These are phyloP conservation scores for Pterocles burchelli DNA, from an alignment of 2,113 vertebrate genomes.

Conservation along the genomic window DNA sequence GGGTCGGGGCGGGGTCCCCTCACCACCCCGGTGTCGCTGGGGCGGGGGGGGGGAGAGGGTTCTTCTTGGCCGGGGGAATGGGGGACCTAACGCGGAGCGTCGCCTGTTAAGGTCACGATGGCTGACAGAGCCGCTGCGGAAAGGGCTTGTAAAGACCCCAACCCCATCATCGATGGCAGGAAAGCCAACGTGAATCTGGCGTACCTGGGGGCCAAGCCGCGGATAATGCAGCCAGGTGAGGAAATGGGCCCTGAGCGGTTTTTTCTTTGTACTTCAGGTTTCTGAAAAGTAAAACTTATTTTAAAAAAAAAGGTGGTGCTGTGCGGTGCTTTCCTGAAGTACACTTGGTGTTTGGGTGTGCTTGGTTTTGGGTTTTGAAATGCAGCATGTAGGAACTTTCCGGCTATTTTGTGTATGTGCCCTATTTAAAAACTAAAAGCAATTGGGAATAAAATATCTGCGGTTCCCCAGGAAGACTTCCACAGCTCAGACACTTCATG, in stretches of 20 bases:
- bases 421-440: background rate
- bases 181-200: constrained; percentile 99
- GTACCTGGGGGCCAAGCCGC: constrained; percentile 96
- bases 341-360: accelerated
- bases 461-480: background rate
- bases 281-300: background rate
- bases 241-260: background rate
- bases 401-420: background rate
- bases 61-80: background rate
- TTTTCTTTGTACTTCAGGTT: background rate
- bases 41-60: background rate
- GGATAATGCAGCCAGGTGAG: constrained; percentile 98
- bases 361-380: background rate
- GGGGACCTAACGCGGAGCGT: constrained; percentile 40
- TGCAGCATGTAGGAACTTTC: background rate
- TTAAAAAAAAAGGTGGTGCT: background rate
- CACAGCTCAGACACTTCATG: background rate
- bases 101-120: constrained; percentile 92
- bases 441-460: background rate
- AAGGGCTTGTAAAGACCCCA: constrained; percentile 97
- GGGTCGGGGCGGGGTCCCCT: background rate
- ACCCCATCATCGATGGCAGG: constrained; percentile 98
- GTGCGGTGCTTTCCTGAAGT: background rate
- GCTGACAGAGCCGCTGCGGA: constrained; percentile 94
- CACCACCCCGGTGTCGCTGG: background rate